Evolutionary conservation across 2,113 vertebrate species (phyloP).

Genomic region (Rhadina sibilatrix): DNA sequence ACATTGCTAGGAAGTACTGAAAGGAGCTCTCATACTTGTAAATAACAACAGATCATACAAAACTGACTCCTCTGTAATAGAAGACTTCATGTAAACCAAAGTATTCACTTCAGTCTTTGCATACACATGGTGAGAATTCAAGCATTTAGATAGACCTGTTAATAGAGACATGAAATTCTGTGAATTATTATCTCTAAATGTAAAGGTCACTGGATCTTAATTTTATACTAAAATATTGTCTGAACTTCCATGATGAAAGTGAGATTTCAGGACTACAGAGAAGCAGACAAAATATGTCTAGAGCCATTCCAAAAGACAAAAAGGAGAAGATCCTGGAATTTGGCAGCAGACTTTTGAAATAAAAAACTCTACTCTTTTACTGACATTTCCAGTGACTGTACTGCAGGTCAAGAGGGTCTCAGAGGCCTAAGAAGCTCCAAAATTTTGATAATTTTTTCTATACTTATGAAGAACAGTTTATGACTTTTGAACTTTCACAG

Average conservation of each 20-base stretch:
- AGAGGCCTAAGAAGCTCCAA: not conserved
- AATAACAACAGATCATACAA: not conserved
- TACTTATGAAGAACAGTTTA: not conserved
- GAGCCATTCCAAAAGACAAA: not conserved
- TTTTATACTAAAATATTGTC: not conserved
- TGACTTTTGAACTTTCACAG: not conserved
- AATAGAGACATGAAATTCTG: not conserved
- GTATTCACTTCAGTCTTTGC: slow-evolving; percentile 6
- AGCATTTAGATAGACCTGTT: not conserved
- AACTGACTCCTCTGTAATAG: not conserved
- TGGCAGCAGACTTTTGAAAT: not conserved
- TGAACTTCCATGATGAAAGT: not conserved
- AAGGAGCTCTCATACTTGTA: slow-evolving; percentile 51
- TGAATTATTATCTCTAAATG: not conserved
- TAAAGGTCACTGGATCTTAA: not conserved
- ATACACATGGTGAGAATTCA: not conserved
- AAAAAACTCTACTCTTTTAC: not conserved
- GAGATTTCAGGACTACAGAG: not conserved
- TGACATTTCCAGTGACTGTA: not conserved
- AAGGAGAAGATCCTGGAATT: not conserved
- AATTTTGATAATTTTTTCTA: not conserved
- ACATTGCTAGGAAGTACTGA: slow-evolving; percentile 46
- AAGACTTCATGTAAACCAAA: not conserved
- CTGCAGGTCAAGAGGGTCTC: not conserved
- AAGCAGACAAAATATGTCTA: not conserved